Evolutionary conservation across 2,113 vertebrate genomes (phyloP).

Genomic region (Mandrillus leucophaeus): DNA sequence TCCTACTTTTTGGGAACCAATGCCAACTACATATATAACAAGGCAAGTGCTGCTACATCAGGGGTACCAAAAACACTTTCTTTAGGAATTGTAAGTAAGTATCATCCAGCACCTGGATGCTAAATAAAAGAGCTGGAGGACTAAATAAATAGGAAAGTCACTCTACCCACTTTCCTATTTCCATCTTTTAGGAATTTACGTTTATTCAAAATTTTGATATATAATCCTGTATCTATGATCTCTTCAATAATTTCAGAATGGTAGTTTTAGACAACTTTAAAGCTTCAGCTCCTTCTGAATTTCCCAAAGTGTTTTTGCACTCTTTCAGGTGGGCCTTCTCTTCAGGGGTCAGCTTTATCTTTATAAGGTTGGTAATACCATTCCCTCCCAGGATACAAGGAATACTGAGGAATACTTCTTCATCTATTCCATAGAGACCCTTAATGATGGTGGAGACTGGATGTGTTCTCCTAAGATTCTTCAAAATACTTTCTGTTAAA

Average conservation of each 20-base stretch:
- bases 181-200: not conserved
- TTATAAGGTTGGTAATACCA: conserved; percentile 92
- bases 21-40: not conserved
- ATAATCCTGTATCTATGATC: conserved; percentile 53
- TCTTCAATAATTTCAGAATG: not conserved
- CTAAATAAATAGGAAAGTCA: not conserved
- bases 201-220: conserved; percentile 59
- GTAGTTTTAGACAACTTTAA: conserved; percentile 71
- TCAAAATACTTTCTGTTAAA: conserved; percentile 89
- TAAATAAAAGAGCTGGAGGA: not conserved
- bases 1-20: not conserved
- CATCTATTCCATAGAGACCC: conserved; percentile 93
- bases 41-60: not conserved
- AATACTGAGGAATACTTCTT: conserved; percentile 95
- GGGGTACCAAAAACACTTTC: not conserved
- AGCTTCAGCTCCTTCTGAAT: conserved; percentile 95
- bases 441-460: conserved; percentile 94
- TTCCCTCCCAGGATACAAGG: conserved; percentile 92
- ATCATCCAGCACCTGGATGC: not conserved
- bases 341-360: conserved; percentile 89
- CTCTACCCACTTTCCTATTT: not conserved
- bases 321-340: conserved; percentile 92
- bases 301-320: conserved; percentile 93
- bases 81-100: not conserved
- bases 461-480: conserved; percentile 93